Base-by-base conservation (phyloP, 64 coral and sea anemone species). In the Acropora yongei region DNA sequence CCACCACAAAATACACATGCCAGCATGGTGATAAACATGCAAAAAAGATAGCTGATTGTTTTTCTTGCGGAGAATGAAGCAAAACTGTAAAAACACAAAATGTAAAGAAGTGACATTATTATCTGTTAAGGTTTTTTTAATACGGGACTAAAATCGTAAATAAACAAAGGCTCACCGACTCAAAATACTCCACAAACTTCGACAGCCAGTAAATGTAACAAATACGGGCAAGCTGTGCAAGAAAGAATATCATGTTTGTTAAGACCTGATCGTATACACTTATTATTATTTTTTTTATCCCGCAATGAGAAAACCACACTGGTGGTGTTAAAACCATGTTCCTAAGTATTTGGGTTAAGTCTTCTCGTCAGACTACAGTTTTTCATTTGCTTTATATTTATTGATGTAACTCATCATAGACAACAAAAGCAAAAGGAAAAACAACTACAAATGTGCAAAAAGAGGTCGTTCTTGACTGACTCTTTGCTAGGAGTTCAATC, bases 41-140 rank as follows among this genome's bases (percentile, higher is more conserved):
- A 98, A 78, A 60, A 98, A 98, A 0, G 86, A 83, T 14, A 98
- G 78, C 76, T 95, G 90, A 68, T 90, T 98, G 43, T 95, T 92
- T 65, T 98, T 98, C 78, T 98, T 98, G 12, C 96, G 91, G 49
- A 98, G 78, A 77, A 96, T 98, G 58, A 98, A 93, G 73, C 95
- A 98, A 87, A 98, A 93, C 96, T 98, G 43, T 6, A 78, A 16
- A 50, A 80, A 5, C 45, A 83, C 42, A 80, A 47, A 63, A 30
- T 42, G 75, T 30, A 75, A 67, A 41, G 30, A 30, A 30, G 30
- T 30, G 30, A 30, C 30, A 30, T 30, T 30, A 30, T 0, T 30
- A 30, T 30, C 30, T 30, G 30, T 30, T 30, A 0, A n/a, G 30
- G 30, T 30, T 30, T 55, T 5, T 5, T 10, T 7, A 55, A 55